A percentile compares a stretch with the other conserved stretches of the same genome.
phyloP scores from a whole-genome alignment of 2,113 vertebrate species.

The Monarcha castaneiventris region DNA sequence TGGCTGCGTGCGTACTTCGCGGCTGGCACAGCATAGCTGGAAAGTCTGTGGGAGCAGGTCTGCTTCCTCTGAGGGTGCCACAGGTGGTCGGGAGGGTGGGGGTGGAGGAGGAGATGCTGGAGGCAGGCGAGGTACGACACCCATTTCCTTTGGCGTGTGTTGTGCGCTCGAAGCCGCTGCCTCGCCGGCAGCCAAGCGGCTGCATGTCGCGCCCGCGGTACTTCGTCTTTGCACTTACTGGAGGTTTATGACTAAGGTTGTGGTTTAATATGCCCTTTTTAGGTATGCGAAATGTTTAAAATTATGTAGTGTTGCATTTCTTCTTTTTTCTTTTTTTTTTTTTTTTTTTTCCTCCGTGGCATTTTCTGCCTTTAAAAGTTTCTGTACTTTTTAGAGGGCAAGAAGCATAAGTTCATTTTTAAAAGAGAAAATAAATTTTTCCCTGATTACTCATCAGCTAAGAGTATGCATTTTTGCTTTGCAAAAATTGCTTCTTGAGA shows the following conservation, averaged over 20 bases:
- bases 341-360: not conserved
- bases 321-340: not conserved
- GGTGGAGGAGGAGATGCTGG: slow-evolving; percentile 57
- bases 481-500: not conserved
- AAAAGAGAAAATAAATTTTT: not conserved
- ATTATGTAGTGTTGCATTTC: slow-evolving; percentile 39
- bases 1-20: slow-evolving; percentile 43
- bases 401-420: not conserved
- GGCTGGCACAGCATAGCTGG: slow-evolving; percentile 64
- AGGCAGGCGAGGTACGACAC: slow-evolving; percentile 70
- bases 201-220: slow-evolving; percentile 50
- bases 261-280: slow-evolving; percentile 73
- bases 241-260: slow-evolving; percentile 74
- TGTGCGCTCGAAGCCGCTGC: slow-evolving; percentile 60
- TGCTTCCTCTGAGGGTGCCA: slow-evolving; percentile 85
- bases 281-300: slow-evolving; percentile 56
- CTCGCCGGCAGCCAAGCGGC: slow-evolving; percentile 38
- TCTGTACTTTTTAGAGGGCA: not conserved
- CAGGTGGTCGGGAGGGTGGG: slow-evolving; percentile 82
- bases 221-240: slow-evolving; percentile 46
- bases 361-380: slow-evolving; percentile 48
- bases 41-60: slow-evolving; percentile 72
- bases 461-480: not conserved
- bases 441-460: not conserved
- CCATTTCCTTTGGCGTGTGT: slow-evolving; percentile 82